phyloP scores from a whole-genome alignment of 2,888 invertebrate species.

The Dicranocentrus wangi region DNA sequence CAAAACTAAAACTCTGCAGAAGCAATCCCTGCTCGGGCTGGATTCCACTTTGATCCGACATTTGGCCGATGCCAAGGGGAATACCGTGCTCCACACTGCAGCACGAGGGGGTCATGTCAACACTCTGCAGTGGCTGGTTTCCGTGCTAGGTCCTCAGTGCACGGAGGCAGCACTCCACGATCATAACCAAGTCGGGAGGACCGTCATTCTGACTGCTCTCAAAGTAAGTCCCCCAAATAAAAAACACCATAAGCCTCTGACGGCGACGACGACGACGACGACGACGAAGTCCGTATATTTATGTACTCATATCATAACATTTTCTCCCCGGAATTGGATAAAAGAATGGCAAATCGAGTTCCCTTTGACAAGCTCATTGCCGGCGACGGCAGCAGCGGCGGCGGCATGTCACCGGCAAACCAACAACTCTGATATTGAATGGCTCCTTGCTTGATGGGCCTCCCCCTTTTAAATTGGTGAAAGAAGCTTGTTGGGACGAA shows the following conservation, averaged over 20 bases:
- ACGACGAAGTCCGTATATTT: no score
- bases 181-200: conserved; percentile 75
- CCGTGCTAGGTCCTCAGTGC: conserved; percentile 73
- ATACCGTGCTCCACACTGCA: conserved; percentile 75
- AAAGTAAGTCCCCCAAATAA: conserved; percentile 73
- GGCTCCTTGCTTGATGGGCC: no score
- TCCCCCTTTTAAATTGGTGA: no score
- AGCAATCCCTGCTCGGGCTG: conserved; percentile 73
- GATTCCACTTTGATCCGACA: conserved; percentile 75
- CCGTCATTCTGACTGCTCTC: conserved; percentile 74
- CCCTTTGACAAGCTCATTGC: no score
- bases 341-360: no score
- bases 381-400: no score
- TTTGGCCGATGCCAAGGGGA: conserved; percentile 75
- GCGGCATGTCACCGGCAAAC: no score
- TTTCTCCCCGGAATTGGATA: no score
- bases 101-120: conserved; percentile 74
- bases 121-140: conserved; percentile 74
- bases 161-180: conserved; percentile 74
- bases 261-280: no score
- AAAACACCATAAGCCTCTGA: neutral
- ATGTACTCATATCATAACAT: no score
- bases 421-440: no score
- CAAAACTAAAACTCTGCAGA: conserved; percentile 70
- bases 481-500: no score